These are phyloP conservation scores for Chrysomallon squamiferum DNA, from an alignment of 1,140 invertebrate species.

Conservation along the genomic window DNA sequence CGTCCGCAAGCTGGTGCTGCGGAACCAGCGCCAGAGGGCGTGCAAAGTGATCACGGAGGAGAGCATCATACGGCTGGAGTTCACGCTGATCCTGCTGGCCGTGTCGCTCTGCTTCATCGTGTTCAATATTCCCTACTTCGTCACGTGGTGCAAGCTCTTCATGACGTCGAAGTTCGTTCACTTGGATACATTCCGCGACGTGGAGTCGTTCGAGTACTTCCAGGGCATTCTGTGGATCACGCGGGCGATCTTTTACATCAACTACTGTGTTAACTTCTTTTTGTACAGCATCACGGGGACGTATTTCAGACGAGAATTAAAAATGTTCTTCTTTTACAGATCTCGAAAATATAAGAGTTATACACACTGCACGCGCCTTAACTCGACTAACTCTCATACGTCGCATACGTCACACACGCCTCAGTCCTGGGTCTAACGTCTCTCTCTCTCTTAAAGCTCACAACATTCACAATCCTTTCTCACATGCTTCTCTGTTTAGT, in stretches of 20 bases:
- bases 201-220: constrained; percentile 22
- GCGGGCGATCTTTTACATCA: constrained; percentile 47
- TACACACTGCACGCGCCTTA: constrained; percentile 20
- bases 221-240: constrained; percentile 36
- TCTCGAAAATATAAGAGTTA: constrained; percentile 22
- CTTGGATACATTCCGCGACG: constrained; percentile 1
- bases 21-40: constrained; percentile 24
- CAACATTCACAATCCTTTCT: no score
- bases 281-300: constrained; percentile 50
- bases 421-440: constrained; percentile 17
- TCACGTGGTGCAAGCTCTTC: constrained; percentile 38
- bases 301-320: constrained; percentile 39
- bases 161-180: constrained; percentile 17
- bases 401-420: constrained; percentile 19
- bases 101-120: constrained; percentile 48
- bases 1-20: constrained; percentile 26
- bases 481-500: no score
- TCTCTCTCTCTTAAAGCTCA: no score
- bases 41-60: constrained; percentile 27
- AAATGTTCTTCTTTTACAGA: constrained; percentile 30
- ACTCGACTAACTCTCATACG: constrained; percentile 2
- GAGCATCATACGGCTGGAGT: constrained; percentile 37
- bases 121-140: constrained; percentile 47
- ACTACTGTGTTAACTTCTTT: constrained; percentile 54
- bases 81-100: constrained; percentile 47